Evolutionary conservation across 2,888 invertebrate species (phyloP).

Genomic region (Diogma glabrata): DNA sequence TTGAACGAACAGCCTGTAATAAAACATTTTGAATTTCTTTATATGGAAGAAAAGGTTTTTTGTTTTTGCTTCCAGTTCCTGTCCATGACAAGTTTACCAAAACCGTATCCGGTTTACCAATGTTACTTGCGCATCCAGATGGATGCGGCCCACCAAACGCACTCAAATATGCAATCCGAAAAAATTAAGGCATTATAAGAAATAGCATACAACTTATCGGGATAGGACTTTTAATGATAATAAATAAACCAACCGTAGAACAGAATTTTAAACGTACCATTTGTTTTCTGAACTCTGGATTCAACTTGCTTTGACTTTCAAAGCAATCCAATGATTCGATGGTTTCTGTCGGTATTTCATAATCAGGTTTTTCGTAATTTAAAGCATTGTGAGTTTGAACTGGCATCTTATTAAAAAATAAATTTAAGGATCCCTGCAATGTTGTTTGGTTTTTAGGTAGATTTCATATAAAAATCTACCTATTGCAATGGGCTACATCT

Average conservation of each 20-base stretch:
- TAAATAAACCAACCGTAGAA: background rate
- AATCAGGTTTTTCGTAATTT: background rate
- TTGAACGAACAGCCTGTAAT: background rate
- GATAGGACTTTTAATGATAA: too few species aligned
- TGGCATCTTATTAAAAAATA: background rate
- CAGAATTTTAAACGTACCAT: background rate
- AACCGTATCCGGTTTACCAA: background rate
- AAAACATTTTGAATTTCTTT: background rate
- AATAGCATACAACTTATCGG: too few species aligned
- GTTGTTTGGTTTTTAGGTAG: background rate
- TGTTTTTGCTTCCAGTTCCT: background rate
- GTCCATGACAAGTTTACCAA: background rate
- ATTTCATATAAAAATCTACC: background rate
- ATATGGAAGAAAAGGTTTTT: background rate
- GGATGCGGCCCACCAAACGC: background rate
- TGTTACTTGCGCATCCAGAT: background rate
- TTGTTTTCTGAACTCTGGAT: background rate
- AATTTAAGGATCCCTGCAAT: background rate
- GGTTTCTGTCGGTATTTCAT: background rate
- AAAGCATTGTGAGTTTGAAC: background rate
- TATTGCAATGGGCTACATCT: background rate
- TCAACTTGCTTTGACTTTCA: background rate
- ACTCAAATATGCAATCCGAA: background rate
- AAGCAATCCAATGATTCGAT: background rate
- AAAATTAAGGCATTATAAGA: too few species aligned